Conservation (phyloP, 2,797 vertebrate genomes). For the Sphenodon punctatus region DNA sequence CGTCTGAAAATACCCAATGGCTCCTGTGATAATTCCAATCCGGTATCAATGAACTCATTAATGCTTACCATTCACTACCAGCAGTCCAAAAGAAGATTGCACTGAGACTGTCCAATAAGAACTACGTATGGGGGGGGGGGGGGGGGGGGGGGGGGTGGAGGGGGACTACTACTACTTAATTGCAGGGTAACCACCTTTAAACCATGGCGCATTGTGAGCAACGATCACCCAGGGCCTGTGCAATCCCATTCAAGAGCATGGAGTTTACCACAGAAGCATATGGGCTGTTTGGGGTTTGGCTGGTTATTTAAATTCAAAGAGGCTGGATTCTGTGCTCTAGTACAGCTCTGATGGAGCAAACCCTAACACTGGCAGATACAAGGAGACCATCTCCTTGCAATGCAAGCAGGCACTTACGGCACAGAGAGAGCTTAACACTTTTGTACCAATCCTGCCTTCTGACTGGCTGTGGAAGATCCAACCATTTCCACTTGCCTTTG, state of each 20-base stretch:
- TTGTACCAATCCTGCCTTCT: neutral
- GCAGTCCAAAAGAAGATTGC: neutral
- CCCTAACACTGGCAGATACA: neutral
- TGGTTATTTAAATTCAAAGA: neutral
- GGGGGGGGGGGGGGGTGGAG: no score
- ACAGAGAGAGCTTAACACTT: no score
- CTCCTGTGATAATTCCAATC: neutral
- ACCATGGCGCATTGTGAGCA: no score
- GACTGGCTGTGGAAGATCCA: neutral
- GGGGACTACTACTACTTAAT: neutral
- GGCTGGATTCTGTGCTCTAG: neutral
- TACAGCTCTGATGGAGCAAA: neutral
- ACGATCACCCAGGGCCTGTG: neutral
- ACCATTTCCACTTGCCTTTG: neutral
- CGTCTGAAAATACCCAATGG: no score
- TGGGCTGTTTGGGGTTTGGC: neutral
- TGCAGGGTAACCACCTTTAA: neutral
- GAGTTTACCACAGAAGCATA: neutral
- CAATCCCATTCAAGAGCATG: neutral
- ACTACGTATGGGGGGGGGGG: neutral
- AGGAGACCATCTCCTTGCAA: neutral
- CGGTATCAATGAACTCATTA: neutral
- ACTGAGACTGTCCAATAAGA: neutral
- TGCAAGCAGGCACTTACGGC: neutral
- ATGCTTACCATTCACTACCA: neutral